Evolutionary conservation across 1,140 invertebrate species (phyloP), one percentile per base, ranked within the genome.

Genomic region (Yoshiicerus persimilis): DNA sequence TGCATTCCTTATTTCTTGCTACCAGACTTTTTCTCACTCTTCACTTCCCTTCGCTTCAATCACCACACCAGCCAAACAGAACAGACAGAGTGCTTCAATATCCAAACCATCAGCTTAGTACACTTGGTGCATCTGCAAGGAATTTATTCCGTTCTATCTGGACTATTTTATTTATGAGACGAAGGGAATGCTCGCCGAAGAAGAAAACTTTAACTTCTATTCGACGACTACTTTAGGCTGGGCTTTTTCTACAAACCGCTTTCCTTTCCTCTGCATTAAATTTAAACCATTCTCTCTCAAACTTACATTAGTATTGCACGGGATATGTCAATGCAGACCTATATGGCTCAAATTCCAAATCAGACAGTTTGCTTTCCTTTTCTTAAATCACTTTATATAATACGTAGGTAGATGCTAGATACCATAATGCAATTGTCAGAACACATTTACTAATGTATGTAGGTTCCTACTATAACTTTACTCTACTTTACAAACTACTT

Each of bases 1-100:
- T 80, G 75, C 75, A 80, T 80, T 80, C 75, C 75, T 80, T 34
- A 80, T 80, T 80, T 34, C 75, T 80, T 80, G 11, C 5, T n/a
- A 36, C 34, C 34, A 80, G 27, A 36, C 34, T 80, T 80, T 80
- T 80, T 80, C 75, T 80, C 75, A 80, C 75, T 80, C 66, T 32
- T 70, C 66, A 70, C 66, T 66, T 16, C 66, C 25, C 9, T 70
- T 70, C 66, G 30, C 9, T 80, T 80, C 75, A 36, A n/a, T n/a
- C n/a, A n/a, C n/a, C 75, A 36, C 75, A 16, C 20, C 75, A 36
- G 30, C 30, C 75, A 56, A 16, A 32, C 10, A 70, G 66, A 56
- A 80, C 75, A 36, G 30, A 80, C 75, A 66, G 62, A 70, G 66
- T 30, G 66, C 66, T 70, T 32, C n/a, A 32, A 30, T 10, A 2